phyloP scores from a whole-genome alignment of 2,113 vertebrate genomes.

The Euleptes europaea region DNA sequence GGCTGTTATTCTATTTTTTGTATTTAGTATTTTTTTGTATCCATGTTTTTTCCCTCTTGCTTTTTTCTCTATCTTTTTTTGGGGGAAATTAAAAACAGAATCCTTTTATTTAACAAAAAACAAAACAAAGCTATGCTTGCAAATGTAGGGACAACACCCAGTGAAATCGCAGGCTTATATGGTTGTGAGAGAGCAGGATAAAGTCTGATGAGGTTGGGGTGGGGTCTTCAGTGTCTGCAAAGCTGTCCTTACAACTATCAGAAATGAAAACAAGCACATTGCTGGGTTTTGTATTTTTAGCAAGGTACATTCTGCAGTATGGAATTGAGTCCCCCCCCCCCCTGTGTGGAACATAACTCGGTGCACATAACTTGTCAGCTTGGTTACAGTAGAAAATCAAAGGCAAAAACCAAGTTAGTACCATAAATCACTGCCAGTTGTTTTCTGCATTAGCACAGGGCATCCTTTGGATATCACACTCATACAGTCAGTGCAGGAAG shows the following conservation, averaged over 20 bases:
- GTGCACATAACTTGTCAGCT: constrained; percentile 23
- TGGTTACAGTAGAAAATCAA: constrained; percentile 44
- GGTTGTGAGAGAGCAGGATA: not conserved
- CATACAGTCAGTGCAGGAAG: not conserved
- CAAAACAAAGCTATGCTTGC: not conserved
- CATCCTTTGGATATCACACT: not conserved
- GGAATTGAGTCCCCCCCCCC: no score
- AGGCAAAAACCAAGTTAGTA: constrained; percentile 48
- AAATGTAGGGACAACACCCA: not conserved
- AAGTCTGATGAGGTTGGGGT: not conserved
- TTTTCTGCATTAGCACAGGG: not conserved
- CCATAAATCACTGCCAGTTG: constrained; percentile 4
- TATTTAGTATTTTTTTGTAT: no score
- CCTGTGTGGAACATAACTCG: not conserved
- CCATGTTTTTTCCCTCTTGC: no score
- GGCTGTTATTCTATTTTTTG: no score
- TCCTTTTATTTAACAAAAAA: no score
- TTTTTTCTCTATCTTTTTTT: no score
- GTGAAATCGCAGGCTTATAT: not conserved
- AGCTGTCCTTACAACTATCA: not conserved
- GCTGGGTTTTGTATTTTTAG: not conserved
- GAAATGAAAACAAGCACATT: not conserved
- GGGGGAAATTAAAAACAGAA: no score
- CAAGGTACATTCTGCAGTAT: no score
- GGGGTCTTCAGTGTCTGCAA: not conserved